These are phyloP conservation scores for Polyommatus iphigenia DNA, from an alignment of 2,888 invertebrate species.

Conservation along the genomic window DNA sequence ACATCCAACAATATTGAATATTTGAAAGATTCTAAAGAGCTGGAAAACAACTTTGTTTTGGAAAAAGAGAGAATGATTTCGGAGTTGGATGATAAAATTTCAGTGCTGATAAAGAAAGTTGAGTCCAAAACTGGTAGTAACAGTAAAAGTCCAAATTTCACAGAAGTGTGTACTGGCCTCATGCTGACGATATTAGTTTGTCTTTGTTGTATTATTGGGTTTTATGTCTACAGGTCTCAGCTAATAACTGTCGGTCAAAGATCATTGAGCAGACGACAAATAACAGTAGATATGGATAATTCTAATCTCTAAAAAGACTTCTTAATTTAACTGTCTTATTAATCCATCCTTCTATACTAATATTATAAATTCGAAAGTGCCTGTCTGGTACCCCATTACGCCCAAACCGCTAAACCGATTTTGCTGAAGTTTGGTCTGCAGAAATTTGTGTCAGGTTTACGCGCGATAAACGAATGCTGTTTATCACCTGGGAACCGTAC, in stretches of 20 bases:
- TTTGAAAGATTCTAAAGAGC: conserved; percentile 36
- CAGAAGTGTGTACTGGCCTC: not conserved
- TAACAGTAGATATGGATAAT: not conserved
- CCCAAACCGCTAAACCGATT: too few species aligned
- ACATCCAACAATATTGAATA: not conserved
- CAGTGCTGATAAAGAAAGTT: not conserved
- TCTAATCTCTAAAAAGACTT: not conserved
- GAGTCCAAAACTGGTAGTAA: not conserved
- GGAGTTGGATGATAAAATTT: conserved; percentile 37
- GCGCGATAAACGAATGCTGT: too few species aligned
- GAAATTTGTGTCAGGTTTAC: too few species aligned
- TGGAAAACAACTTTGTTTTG: conserved; percentile 43
- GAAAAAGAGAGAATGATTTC: conserved; percentile 44
- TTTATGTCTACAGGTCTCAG: not conserved
- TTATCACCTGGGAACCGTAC: too few species aligned
- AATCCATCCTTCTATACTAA: not conserved
- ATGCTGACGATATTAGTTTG: not conserved
- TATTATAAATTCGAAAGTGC: too few species aligned
- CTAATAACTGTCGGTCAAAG: not conserved
- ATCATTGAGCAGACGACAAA: conserved; percentile 3
- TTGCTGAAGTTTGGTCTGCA: too few species aligned
- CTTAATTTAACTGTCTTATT: not conserved
- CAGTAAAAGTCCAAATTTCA: not conserved
- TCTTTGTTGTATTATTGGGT: not conserved
- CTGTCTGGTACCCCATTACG: too few species aligned